Conservation (phyloP, 2,888 invertebrate genomes). For the Drosophila villosipedis region DNA sequence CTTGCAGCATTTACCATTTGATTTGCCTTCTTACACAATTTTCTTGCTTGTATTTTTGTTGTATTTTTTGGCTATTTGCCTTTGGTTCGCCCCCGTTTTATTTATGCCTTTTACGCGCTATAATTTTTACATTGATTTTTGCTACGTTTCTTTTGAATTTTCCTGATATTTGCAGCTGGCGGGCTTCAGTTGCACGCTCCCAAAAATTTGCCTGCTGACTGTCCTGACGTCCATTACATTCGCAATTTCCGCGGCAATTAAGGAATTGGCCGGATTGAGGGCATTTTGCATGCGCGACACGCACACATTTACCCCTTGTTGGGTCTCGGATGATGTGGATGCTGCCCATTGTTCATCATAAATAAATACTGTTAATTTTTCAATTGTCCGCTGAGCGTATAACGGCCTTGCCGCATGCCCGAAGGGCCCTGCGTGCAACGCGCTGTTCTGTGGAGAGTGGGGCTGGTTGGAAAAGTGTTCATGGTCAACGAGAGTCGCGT, state of each 20-base stretch:
- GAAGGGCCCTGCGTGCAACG: constrained; percentile 11
- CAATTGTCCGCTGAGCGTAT: constrained; percentile 69
- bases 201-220: constrained; percentile 15
- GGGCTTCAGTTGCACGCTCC: background rate
- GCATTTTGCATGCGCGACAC: constrained; percentile 66
- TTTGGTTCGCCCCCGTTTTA: constrained; percentile 23
- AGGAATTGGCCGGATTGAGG: constrained; percentile 58
- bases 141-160: constrained; percentile 21
- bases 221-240: constrained; percentile 69
- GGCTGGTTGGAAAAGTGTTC: background rate
- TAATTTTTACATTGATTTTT: constrained; percentile 75
- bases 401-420: constrained; percentile 55
- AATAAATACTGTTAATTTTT: constrained; percentile 81
- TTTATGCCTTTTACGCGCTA: constrained; percentile 59
- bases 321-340: background rate
- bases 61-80: background rate
- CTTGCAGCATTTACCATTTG: constrained; percentile 34
- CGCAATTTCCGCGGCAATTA: constrained; percentile 77
- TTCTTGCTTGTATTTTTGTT: background rate
- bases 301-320: constrained; percentile 31
- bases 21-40: constrained; percentile 21
- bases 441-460: too few relatives aligned
- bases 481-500: constrained; percentile 41
- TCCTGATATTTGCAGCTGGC: constrained; percentile 12
- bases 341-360: constrained; percentile 65